Base-by-base conservation (phyloP, 2,888 invertebrate species). In the Rosalia funebris region DNA sequence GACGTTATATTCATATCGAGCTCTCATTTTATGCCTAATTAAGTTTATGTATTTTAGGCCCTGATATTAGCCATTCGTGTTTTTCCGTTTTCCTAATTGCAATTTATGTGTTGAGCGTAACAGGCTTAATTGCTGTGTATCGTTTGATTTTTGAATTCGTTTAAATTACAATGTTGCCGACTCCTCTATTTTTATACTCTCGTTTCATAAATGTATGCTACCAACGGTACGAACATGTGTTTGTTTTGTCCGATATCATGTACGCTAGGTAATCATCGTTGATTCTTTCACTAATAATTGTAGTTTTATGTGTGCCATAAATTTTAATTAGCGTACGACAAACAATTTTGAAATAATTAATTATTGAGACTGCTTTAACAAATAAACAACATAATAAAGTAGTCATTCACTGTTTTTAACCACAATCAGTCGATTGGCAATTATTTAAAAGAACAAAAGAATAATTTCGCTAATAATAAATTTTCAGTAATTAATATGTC, bases 21-120 rank as follows among this genome's bases (percentile, higher is more conserved):
- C 39, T 20, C 54, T 54, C 58, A 36, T 54, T 59, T 54, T 53
- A 52, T 58, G 34, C 31, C 52, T 65, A 65, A 65, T 65, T 65
- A 62, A 56, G 60, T 65, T 65, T 65, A 65, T 57, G 50, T 46
- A 32, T 31, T 46, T 46, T 46, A 46, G 25, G 46, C 15, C 32
- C 10, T 46, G 46, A 46, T 32, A 46, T 46, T 46, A 46, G n/a
- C 32, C 16, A 32, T 46, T 46, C 46, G 32, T 32, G 32, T 15
- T 31, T 46, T 46, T 32, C 20, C 31, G 32, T 32, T 46, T 46
- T 14, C 46, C 31, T 46, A 46, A 46, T 46, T 37, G 20, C 14
- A 9, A 48, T 48, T 37, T 48, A 48, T 48, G 48, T 14, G 19
- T 48, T 20, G 37, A 16, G 12, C 32, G 16, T 46, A 46, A 46